A percentile compares a stretch with the other conserved stretches of the same genome.
Conservation (phyloP, 2,797 vertebrate genomes). For the Oreochromis grahami region DNA sequence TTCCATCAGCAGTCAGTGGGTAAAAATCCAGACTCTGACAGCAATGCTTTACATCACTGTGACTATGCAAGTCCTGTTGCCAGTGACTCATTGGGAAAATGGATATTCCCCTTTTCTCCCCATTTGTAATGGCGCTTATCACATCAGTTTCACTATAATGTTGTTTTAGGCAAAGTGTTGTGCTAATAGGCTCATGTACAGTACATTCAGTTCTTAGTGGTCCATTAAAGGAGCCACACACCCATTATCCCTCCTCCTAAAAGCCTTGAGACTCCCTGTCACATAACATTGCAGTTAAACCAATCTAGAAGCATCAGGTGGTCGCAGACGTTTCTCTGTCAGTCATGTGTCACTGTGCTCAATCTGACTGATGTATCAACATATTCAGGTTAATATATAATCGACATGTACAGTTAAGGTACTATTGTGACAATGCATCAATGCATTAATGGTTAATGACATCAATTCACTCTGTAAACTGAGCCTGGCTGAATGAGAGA, state of each 20-base stretch:
- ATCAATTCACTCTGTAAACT: neutral
- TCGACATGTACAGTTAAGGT: neutral
- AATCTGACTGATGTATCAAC: neutral
- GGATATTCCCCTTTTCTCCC: fast-evolving
- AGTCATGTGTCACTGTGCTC: neutral
- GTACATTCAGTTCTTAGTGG: neutral
- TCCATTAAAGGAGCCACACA: conserved; percentile 3
- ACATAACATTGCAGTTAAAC: conserved; percentile 24
- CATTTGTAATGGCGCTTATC: fast-evolving
- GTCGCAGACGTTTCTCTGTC: neutral
- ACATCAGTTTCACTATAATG: neutral
- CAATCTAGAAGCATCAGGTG: neutral
- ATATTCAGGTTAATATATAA: fast-evolving
- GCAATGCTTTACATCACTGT: neutral
- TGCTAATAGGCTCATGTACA: neutral
- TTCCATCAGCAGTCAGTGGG: neutral
- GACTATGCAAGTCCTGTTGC: neutral
- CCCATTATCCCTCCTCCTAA: conserved; percentile 3
- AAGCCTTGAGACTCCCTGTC: neutral
- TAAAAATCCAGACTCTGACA: neutral
- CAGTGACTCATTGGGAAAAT: neutral
- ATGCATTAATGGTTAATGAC: fast-evolving
- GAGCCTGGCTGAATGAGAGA: neutral
- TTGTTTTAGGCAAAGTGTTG: neutral
- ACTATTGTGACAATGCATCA: neutral